Conservation (phyloP, 1,140 invertebrate genomes). For the Drosophila rhopaloa region DNA sequence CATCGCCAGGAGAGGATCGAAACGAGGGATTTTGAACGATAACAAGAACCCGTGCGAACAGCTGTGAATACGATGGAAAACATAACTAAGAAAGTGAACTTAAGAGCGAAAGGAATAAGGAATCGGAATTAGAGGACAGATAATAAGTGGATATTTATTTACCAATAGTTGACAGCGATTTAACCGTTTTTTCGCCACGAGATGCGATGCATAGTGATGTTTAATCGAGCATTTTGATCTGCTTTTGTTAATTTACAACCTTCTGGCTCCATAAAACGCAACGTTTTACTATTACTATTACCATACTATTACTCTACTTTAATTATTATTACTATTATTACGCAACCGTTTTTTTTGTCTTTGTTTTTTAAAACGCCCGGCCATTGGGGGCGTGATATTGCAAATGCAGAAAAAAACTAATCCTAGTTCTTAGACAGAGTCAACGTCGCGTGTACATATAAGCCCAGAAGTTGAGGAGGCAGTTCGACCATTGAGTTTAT, state of each 20-base stretch:
- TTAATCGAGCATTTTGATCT: slow-evolving; percentile 31
- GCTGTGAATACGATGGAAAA: slow-evolving; percentile 20
- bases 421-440: slow-evolving; percentile 14
- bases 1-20: background rate
- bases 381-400: background rate
- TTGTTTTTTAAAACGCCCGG: slow-evolving; percentile 3
- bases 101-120: background rate
- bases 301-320: slow-evolving; percentile 34
- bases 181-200: slow-evolving; percentile 7
- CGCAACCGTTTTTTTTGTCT: slow-evolving; percentile 12
- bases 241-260: slow-evolving; percentile 33
- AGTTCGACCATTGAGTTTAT: slow-evolving; percentile 2
- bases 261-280: slow-evolving; percentile 37
- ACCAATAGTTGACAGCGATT: slow-evolving; percentile 5
- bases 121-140: background rate
- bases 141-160: slow-evolving; percentile 29
- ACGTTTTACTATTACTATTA: slow-evolving; percentile 38
- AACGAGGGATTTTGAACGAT: background rate
- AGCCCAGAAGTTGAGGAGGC: background rate
- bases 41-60: background rate
- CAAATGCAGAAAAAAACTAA: slow-evolving; percentile 9
- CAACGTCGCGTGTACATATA: slow-evolving; percentile 21
- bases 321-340: slow-evolving; percentile 13
- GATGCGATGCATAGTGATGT: slow-evolving; percentile 14
- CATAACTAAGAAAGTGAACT: background rate